Base-by-base conservation (phyloP, 2,113 vertebrate species). In the Hippocampus zosterae region DNA sequence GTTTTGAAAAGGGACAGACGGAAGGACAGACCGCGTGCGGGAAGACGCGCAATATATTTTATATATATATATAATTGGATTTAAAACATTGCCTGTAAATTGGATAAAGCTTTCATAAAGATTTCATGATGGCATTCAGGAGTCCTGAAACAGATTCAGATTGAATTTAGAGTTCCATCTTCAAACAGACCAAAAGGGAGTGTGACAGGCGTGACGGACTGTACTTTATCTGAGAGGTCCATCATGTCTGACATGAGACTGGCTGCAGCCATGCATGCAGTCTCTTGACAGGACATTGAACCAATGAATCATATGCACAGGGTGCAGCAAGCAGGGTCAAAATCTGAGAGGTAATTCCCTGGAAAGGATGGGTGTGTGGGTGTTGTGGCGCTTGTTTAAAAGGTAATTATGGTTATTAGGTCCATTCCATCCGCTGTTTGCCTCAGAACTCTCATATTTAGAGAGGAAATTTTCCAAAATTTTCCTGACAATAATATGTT, bases 241-340 rank as follows among this genome's bases (percentile, higher is more conserved):
- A 57, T 76, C 75, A 69, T 73, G 68, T 61, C 73, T 74, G 81
- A 85, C 72, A 65, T 67, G 74, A 78, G 81, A 65, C 73, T 59
- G 80, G 59, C 71, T 90, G 87, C 84, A 88, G 75, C 67, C 27
- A 83, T 77, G 87, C 88, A 74, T 89, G 81, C 87, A 84, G 77
- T 76, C 72, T 84, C 69, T 74, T 85, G 85, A 87, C 84, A 75
- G 67, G 46, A 77, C 74, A 18, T 25, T 8, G 61, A 76, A 72
- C 66, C 77, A 64, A 74, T 68, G 63, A 78, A 81, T 73, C 80
- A 77, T 79, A 81, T 83, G 15, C 42, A 18, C 42, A 65, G 15
- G 62, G 62, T 16, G 41, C 62, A 64, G 41, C 42, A 79, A 77
- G 82, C 78, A 63, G 59, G 72, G 79, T 63, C 46, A 65, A 70